Evolutionary conservation across 2,888 invertebrate genomes (phyloP).

Genomic region (Plebejus anna): DNA sequence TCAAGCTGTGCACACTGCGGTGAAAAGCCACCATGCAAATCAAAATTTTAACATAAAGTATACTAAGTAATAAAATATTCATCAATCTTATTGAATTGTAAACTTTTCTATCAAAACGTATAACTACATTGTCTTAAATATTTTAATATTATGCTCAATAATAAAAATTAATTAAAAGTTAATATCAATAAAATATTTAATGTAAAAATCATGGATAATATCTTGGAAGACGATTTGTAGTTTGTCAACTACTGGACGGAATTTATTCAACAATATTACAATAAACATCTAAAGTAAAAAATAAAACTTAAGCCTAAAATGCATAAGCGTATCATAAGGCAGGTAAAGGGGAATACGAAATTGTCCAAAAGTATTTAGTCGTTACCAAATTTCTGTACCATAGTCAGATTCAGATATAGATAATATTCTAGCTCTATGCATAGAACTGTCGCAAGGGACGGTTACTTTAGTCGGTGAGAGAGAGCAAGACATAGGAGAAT

Average conservation of each 20-base stretch:
- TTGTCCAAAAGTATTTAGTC: conserved; percentile 21
- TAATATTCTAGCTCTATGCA: conserved; percentile 83
- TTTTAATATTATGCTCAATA: background rate
- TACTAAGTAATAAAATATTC: conserved; percentile 29
- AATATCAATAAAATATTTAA: conserved; percentile 46
- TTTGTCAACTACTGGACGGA: conserved; percentile 55
- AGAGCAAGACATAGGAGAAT: conserved; percentile 71
- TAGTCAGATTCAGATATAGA: conserved; percentile 81
- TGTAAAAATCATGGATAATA: conserved; percentile 46
- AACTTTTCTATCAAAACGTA: conserved; percentile 1
- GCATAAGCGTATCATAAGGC: conserved; percentile 42
- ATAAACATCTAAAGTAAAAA: conserved; percentile 26
- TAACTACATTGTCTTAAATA: conserved; percentile 5
- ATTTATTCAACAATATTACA: conserved; percentile 32
- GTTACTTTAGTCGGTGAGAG: conserved; percentile 80
- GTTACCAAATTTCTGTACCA: conserved; percentile 88
- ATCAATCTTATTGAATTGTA: conserved; percentile 1
- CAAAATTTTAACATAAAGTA: conserved; percentile 36
- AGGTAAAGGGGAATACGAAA: conserved; percentile 40
- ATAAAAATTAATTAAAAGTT: background rate
- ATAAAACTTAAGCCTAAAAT: conserved; percentile 20
- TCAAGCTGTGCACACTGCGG: conserved; percentile 71
- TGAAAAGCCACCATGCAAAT: conserved; percentile 46
- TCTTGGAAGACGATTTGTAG: conserved; percentile 56
- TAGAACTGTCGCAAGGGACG: conserved; percentile 80